Percentiles rank a stretch among this genome's conserved stretches.
phyloP scores from a whole-genome alignment of 2,797 vertebrate species.

The Protosalanx chinensis region DNA sequence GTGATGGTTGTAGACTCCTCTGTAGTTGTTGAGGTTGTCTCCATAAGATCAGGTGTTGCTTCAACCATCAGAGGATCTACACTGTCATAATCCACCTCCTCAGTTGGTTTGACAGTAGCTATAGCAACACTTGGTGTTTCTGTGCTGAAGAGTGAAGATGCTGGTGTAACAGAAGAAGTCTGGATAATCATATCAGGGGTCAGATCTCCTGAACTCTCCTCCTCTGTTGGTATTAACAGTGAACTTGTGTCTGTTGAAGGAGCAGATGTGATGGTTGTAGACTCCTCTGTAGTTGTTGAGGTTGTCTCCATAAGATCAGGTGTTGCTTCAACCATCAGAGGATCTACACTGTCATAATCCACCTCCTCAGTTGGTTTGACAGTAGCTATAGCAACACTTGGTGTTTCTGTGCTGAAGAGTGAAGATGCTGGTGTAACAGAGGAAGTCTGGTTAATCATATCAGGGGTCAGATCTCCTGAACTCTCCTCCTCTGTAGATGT shows the following conservation, averaged over 20 bases:
- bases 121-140: too few species aligned
- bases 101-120: too few species aligned
- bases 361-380: background rate
- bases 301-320: background rate
- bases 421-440: background rate
- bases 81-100: background rate
- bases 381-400: background rate
- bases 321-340: background rate
- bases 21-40: conserved; percentile 15
- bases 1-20: background rate
- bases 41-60: background rate
- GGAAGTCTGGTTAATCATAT: background rate
- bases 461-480: background rate
- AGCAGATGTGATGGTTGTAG: background rate
- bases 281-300: conserved; percentile 14
- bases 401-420: conserved; percentile 16
- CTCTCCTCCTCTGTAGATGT: conserved; percentile 1
- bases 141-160: background rate
- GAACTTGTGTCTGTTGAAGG: conserved; percentile 9
- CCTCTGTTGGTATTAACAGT: conserved; percentile 1
- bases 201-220: conserved; percentile 8
- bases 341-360: background rate
- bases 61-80: background rate
- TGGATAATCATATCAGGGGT: background rate
- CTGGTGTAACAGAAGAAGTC: background rate